These are phyloP conservation scores for Enteromius radiatus DNA, from an alignment of 2,797 vertebrate species.

Conservation along the genomic window DNA sequence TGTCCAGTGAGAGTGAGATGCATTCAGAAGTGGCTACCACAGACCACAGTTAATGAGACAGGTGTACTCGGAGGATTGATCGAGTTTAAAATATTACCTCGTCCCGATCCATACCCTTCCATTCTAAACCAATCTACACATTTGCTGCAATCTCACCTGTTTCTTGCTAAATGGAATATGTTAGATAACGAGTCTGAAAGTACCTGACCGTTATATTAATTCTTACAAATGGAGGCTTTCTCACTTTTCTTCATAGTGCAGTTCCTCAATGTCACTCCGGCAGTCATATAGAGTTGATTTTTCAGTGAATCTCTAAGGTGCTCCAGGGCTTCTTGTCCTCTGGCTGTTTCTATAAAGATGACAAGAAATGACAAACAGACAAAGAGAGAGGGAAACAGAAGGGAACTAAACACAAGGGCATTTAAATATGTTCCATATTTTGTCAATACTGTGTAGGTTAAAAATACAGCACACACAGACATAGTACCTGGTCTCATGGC, in stretches of 20 bases:
- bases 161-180: not conserved
- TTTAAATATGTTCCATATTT: not conserved
- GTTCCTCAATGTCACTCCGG: not conserved
- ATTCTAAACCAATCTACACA: constrained; percentile 11
- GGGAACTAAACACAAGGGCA: not conserved
- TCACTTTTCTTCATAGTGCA: not conserved
- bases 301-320: not conserved
- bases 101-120: constrained; percentile 16
- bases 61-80: constrained; percentile 30
- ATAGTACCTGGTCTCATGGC: too few relatives aligned
- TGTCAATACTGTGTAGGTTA: not conserved
- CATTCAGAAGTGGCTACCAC: constrained; percentile 32
- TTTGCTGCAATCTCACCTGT: not conserved
- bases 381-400: not conserved
- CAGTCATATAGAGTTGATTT: not conserved
- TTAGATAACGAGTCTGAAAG: not conserved
- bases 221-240: not conserved
- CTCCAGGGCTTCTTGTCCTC: constrained; percentile 27
- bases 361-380: constrained; percentile 17
- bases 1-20: constrained; percentile 57
- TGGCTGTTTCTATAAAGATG: constrained; percentile 16
- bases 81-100: constrained; percentile 24
- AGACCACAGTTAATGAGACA: constrained; percentile 46
- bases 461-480: not conserved
- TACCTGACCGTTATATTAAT: not conserved